Base-by-base conservation (phyloP, 1,140 invertebrate genomes). In the Brachionus asplanchnoidis region DNA sequence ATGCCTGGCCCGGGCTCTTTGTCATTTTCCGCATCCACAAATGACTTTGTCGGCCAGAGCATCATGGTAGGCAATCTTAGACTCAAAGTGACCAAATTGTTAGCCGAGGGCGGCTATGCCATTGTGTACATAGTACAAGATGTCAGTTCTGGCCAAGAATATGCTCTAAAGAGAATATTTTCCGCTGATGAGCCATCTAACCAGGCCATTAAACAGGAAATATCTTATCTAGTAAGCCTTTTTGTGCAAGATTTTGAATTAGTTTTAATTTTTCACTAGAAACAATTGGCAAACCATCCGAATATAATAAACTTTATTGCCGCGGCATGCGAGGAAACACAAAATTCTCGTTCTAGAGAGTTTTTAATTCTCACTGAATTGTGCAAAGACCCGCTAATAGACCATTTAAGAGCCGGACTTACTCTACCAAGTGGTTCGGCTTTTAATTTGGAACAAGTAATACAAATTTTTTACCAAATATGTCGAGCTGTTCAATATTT, bases 21-120 rank as follows among this genome's bases (percentile, higher is more conserved):
- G 68, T 3, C 20, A 14, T 68, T 68, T 68, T 23, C 36, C 3
- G 7, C 28, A 1, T 8, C 68, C 5, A 93, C 94, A 87, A 95
- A 95, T 91, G 94, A 95, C 89, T 96, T 95, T 90, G 94, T 97
- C 85, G 95, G 95, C 42, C 94, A 96, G 91, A 91, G 92, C 86
- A 92, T 97, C 68, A 95, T 97, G 91, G 93, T 97, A 86, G 94
- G 93, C 86, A 94, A 93, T 88, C 93, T 95, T 88, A 96, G 95
- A 91, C 91, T 97, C 84, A 92, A 94, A 89, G 94, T 97, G 68
- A 95, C 94, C 89, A 93, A 93, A 91, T 93, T 97, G 87, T 95
- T 97, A 86, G 95, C 95, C 73, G 95, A 97, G 97, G 95, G 95
- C 92, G 95, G 95, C 86, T 97, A 95, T 93, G 95, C 95, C 70